Evolutionary conservation across 2,113 vertebrate genomes (phyloP), one percentile per base, ranked within the genome.

Genomic region (Mola mola): DNA sequence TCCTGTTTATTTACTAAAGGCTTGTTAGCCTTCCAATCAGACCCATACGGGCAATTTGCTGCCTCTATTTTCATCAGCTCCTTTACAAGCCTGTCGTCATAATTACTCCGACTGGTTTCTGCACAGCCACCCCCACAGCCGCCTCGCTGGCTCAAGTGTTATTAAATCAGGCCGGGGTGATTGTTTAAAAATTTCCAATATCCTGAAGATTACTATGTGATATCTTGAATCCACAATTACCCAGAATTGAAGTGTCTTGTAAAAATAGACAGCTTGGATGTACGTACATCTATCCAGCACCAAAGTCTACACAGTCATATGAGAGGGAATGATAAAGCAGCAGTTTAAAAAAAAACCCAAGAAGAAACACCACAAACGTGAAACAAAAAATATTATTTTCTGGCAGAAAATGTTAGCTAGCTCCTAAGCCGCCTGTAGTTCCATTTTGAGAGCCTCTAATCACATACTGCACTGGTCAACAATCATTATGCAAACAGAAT

Each of bases 31-130:
- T 49, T 64, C 34, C 29, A 13, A 31, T 55, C 33, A 0, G 33
- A 22, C 46, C 46, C 34, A 41, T 37, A 46, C 36, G 55, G 41
- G 24, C 8, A 12, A n/a, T 6, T 65, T 2, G 46, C 44, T 48
- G 50, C 31, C 58, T 56, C 65, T 58, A 66, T 82, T 80, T 79
- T 67, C 59, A 78, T 80, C 73, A 70, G 47, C 52, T 51, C 44
- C 49, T 73, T 41, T 37, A 36, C 52, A 16, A 81, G 58, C 43
- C 58, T 66, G 48, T 75, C 44, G 46, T 59, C 16, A 26, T 66
- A 76, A 79, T 78, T 75, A 56, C 64, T 16, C 19, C 19, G 28
- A 59, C 47, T 58, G 49, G 15, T 25, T 40, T 55, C 24, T 31
- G 22, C 53, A 34, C 20, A 56, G 22, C 29, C 12, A 5, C 13